A percentile compares a stretch with the other conserved stretches of the same genome.
Evolutionary conservation across 2,113 vertebrate species (phyloP).

Genomic region (Sander vitreus): DNA sequence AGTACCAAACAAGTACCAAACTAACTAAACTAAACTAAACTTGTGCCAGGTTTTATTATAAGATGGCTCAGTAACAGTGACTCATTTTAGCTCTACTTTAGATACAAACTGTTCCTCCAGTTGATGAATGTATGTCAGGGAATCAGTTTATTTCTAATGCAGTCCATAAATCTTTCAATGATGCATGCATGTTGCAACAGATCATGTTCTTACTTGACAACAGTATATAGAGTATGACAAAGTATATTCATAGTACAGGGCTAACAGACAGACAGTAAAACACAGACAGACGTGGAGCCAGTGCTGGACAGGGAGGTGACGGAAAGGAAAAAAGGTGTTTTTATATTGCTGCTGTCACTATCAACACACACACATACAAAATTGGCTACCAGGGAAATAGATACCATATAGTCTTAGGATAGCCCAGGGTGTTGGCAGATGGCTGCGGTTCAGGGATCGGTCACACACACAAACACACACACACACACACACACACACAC

Average conservation of each 20-base stretch:
- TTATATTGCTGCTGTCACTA: constrained; percentile 40
- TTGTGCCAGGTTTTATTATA: neutral
- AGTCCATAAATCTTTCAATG: neutral
- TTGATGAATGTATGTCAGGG: neutral
- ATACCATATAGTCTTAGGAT: constrained; percentile 56
- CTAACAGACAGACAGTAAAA: constrained; percentile 21
- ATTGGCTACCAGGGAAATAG: constrained; percentile 52
- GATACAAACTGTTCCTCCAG: neutral
- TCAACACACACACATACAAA: constrained; percentile 25
- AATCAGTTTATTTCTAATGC: neutral
- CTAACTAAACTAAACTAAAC: neutral
- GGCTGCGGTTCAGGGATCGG: constrained; percentile 72
- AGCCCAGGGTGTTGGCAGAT: constrained; percentile 75
- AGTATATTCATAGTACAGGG: neutral
- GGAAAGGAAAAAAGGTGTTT: constrained; percentile 23
- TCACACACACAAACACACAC: constrained; percentile 42
- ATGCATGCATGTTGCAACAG: neutral
- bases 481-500: neutral
- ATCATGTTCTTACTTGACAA: neutral
- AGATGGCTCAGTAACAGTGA: neutral
- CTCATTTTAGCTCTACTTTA: neutral
- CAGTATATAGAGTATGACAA: neutral
- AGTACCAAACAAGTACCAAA: neutral
- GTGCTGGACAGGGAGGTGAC: neutral
- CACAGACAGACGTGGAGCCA: constrained; percentile 11